Base-by-base conservation (phyloP, 2,797 vertebrate genomes). In the Catharus ustulatus region DNA sequence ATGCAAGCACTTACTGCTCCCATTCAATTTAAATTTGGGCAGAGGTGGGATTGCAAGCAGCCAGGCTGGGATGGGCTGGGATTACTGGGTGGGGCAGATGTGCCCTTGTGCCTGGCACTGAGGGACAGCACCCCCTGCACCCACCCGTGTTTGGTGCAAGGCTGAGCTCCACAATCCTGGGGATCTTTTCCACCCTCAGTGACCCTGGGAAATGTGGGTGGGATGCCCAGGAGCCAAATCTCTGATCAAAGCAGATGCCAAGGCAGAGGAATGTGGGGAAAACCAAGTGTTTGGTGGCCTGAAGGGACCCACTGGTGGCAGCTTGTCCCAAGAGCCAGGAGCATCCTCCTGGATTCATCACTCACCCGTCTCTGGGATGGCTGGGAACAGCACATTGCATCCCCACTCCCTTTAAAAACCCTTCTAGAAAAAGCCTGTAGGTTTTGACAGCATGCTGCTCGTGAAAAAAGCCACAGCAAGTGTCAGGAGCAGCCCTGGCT, bases 321-420 rank as follows among this genome's bases (percentile, higher is more conserved):
- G 48, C 36, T 26, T 57, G 38, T 9, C 57, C 71, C 20, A 15
- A 20, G 0, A 38, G 34, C 77, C 13, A 2, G 3, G 21, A 87
- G 26, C 71, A 46, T 61, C 66, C 4, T 11, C 64, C 46, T 48
- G 46, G 13, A 48, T 48, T 23, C 46, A 48, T 48, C 38, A 38
- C 38, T 38, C 38, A 38, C 38, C 38, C 38, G 5, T 13, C 64
- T 32, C 24, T 7, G 26, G 72, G 55, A 34, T 1, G 6, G 13
- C 24, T 0, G 7, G 22, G n/a, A 62, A 6, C 36, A 84, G 27
- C 55, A 68, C 22, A 6, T 73, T 10, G 0, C 1, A 5, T 17
- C 84, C 62, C 36, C 15, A 1, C 63, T 84, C 36, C 51, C 19
- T 3, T 62, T 20, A 21, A 71, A 89, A 92, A 94, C 45, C 64